Conservation (phyloP, 2,113 vertebrate species). For the Pholis gunnellus region DNA sequence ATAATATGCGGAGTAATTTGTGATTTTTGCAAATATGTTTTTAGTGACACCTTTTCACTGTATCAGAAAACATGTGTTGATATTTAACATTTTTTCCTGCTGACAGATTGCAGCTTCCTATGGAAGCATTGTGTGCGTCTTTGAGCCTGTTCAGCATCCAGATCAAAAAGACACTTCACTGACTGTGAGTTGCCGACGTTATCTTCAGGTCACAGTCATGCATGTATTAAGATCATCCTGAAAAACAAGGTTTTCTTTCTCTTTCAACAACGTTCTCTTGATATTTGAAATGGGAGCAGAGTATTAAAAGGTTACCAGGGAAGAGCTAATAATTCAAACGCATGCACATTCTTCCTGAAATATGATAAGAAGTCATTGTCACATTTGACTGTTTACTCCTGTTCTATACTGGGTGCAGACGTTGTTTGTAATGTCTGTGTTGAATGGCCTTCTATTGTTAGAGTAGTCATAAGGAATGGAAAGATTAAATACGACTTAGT, state of each 20-base stretch:
- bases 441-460: not conserved
- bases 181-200: conserved; percentile 83
- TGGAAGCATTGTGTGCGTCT: conserved; percentile 92
- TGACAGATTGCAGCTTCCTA: conserved; percentile 98
- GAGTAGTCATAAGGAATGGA: conserved; percentile 21
- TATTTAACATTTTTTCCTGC: conserved; percentile 12
- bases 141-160: conserved; percentile 89
- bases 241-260: not conserved
- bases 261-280: not conserved
- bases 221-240: conserved; percentile 13
- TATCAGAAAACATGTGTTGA: not conserved
- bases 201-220: conserved; percentile 21
- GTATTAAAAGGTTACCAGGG: conserved; percentile 12
- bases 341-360: not conserved
- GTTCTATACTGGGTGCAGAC: not conserved
- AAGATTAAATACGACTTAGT: not conserved
- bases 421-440: not conserved
- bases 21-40: not conserved
- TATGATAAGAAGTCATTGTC: not conserved
- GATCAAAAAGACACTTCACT: conserved; percentile 84
- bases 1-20: not conserved
- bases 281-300: conserved; percentile 7
- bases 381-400: conserved; percentile 6
- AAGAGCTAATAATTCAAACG: conserved; percentile 16
- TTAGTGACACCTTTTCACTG: not conserved